A percentile compares a stretch with the other conserved stretches of the same genome.
These are phyloP conservation scores for Lobophora halterata DNA, from an alignment of 2,888 invertebrate species.

Conservation along the genomic window DNA sequence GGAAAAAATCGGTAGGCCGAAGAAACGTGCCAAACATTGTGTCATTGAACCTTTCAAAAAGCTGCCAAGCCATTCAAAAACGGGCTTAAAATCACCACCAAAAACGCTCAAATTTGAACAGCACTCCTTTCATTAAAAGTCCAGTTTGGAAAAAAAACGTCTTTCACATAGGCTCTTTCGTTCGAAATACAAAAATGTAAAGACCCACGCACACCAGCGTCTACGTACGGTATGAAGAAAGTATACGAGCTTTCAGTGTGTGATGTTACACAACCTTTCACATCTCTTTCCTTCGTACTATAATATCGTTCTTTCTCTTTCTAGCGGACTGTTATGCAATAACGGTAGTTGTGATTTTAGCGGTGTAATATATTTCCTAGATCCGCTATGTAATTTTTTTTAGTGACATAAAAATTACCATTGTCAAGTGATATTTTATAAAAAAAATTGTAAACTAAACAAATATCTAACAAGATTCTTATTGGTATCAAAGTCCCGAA, in stretches of 20 bases:
- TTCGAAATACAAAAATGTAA: slow-evolving; percentile 60
- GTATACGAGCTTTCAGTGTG: slow-evolving; percentile 77
- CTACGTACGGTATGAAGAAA: slow-evolving; percentile 55
- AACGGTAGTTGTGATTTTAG: slow-evolving; percentile 77
- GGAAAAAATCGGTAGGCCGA: slow-evolving; percentile 67
- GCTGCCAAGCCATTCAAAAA: slow-evolving; percentile 53
- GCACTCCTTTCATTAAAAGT: slow-evolving; percentile 44
- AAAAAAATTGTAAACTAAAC: too few species aligned
- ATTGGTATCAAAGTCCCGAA: slow-evolving; percentile 8
- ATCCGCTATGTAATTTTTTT: slow-evolving; percentile 51
- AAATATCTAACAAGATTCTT: slow-evolving; percentile 17
- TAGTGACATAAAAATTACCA: too few species aligned
- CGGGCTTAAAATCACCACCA: slow-evolving; percentile 38
- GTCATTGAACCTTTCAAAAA: slow-evolving; percentile 74
- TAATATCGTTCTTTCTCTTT: slow-evolving; percentile 46
- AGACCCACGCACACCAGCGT: slow-evolving; percentile 58
- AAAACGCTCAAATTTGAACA: slow-evolving; percentile 52
- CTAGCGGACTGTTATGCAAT: slow-evolving; percentile 73
- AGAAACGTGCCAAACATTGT: slow-evolving; percentile 70
- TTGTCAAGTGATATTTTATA: not conserved
- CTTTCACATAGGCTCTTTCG: slow-evolving; percentile 63
- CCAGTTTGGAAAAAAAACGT: slow-evolving; percentile 59
- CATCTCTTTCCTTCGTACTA: slow-evolving; percentile 54
- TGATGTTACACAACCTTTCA: slow-evolving; percentile 69
- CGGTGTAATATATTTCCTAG: slow-evolving; percentile 73